These are phyloP conservation scores for Progne subis DNA, from an alignment of 2,113 vertebrate species.

Conservation along the genomic window DNA sequence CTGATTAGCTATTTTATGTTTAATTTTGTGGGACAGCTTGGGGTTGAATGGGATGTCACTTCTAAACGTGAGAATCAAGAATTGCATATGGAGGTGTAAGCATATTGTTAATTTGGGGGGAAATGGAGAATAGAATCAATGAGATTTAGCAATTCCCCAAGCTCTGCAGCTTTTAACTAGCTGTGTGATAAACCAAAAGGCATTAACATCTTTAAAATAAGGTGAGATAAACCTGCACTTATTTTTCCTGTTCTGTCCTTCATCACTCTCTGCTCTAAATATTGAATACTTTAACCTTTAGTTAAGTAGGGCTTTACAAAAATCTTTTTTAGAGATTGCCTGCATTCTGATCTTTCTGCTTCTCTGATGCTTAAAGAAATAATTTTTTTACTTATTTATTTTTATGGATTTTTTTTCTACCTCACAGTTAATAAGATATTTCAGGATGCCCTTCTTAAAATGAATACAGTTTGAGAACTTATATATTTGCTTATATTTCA, in stretches of 20 bases:
- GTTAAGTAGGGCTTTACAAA: neutral
- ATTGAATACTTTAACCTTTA: neutral
- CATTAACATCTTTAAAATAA: neutral
- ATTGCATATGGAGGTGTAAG: rapidly evolving
- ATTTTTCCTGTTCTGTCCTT: neutral
- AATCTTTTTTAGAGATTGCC: neutral
- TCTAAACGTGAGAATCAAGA: neutral
- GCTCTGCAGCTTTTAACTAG: neutral
- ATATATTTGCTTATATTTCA: too few relatives aligned
- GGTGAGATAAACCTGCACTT: neutral
- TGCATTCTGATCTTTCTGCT: neutral
- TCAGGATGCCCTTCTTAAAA: neutral
- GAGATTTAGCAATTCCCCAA: neutral
- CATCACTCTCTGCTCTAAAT: neutral
- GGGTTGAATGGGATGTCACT: neutral
- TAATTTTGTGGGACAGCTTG: neutral
- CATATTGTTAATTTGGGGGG: neutral
- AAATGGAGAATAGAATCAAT: neutral
- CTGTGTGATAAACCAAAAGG: neutral
- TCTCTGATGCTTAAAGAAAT: neutral
- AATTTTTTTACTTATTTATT: neutral
- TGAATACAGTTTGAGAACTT: neutral
- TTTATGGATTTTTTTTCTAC: neutral
- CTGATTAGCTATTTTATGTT: neutral
- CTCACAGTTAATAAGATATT: neutral